These are phyloP conservation scores for Callionymus lyra DNA, from an alignment of 2,113 vertebrate genomes.

Conservation along the genomic window DNA sequence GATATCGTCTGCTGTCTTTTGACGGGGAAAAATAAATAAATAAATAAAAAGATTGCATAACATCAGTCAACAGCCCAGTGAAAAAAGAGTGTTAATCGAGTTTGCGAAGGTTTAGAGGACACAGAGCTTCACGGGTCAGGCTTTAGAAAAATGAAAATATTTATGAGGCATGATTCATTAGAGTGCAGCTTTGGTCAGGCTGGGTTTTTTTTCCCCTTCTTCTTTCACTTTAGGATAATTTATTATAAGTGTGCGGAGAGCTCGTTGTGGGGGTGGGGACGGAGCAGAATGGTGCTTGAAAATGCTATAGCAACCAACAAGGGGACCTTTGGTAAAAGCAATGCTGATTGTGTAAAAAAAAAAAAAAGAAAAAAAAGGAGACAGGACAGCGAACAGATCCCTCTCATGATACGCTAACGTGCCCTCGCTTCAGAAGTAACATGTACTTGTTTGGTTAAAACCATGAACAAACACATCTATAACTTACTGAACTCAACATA, in stretches of 20 bases:
- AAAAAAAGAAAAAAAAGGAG: conserved; percentile 28
- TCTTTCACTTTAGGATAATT: conserved; percentile 93
- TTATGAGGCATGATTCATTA: conserved; percentile 77
- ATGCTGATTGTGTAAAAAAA: conserved; percentile 34
- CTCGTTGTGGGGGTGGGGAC: conserved; percentile 61
- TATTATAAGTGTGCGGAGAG: conserved; percentile 93
- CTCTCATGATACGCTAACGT: too few relatives aligned
- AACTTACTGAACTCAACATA: too few relatives aligned
- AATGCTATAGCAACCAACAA: conserved; percentile 97
- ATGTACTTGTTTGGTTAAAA: too few relatives aligned
- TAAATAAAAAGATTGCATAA: conserved; percentile 47
- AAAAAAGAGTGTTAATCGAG: conserved; percentile 21
- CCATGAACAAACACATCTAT: too few relatives aligned
- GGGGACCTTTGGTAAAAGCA: conserved; percentile 62
- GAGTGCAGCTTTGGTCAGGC: conserved; percentile 76
- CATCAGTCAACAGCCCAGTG: conserved; percentile 37
- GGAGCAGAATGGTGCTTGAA: conserved; percentile 82
- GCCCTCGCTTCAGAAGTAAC: too few relatives aligned
- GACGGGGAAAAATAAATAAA: too few relatives aligned
- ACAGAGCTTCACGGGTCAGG: conserved; percentile 28
- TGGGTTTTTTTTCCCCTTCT: conserved; percentile 67
- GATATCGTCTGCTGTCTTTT: conserved; percentile 67
- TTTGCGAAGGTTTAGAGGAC: conserved; percentile 21
- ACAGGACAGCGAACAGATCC: conserved; percentile 18
- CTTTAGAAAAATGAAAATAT: conserved; percentile 51